These are phyloP conservation scores for Chymomyza fuscimana DNA, from an alignment of 2,888 invertebrate genomes.

Conservation along the genomic window DNA sequence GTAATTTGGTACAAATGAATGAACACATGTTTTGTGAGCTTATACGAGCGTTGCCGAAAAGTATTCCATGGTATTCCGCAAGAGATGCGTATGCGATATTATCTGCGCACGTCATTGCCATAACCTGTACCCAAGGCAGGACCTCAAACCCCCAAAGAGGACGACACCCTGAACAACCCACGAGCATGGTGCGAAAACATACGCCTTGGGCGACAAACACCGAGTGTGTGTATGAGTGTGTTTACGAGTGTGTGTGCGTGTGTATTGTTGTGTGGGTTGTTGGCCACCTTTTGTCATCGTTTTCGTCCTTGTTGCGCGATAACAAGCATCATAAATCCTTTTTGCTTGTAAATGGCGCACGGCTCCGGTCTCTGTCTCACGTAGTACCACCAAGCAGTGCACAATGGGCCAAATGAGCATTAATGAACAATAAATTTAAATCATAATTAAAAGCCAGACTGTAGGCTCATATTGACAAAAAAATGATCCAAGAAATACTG, in stretches of 20 bases:
- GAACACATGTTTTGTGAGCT: slow-evolving; percentile 62
- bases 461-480: not conserved
- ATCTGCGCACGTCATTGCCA: slow-evolving; percentile 58
- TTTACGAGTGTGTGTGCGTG: slow-evolving; percentile 7
- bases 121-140: slow-evolving; percentile 7
- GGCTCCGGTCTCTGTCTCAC: slow-evolving; percentile 1
- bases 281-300: slow-evolving; percentile 73
- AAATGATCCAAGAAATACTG: not conserved
- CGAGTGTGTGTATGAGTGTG: not conserved
- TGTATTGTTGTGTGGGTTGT: slow-evolving; percentile 22
- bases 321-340: slow-evolving; percentile 75
- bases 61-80: slow-evolving; percentile 46
- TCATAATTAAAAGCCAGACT: not conserved
- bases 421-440: not conserved
- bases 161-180: not conserved
- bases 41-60: slow-evolving; percentile 37
- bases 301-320: slow-evolving; percentile 61
- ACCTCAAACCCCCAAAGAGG: not conserved
- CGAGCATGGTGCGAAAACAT: not conserved
- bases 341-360: slow-evolving; percentile 60
- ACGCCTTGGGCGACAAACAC: slow-evolving; percentile 10
- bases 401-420: not conserved
- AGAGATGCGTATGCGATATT: slow-evolving; percentile 51
- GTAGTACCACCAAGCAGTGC: not conserved
- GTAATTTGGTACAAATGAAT: slow-evolving; percentile 59